Evolutionary conservation across 2,888 invertebrate species (phyloP).

Genomic region (Lamellibrachia satsuma): DNA sequence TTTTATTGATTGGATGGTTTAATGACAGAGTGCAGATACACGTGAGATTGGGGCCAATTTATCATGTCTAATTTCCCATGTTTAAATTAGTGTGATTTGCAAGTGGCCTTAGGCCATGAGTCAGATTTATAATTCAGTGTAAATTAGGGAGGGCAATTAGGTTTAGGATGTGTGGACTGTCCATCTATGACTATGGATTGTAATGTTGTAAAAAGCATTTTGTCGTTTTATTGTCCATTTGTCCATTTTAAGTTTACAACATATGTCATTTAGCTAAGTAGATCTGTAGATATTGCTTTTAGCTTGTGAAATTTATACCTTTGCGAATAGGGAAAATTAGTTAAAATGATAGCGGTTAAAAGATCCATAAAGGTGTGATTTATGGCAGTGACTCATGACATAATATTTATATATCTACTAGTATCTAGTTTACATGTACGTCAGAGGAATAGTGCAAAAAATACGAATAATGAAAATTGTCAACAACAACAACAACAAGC

Average conservation of each 20-base stretch:
- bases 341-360: neutral
- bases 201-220: neutral
- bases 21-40: neutral
- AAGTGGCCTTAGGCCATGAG: neutral
- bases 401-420: neutral
- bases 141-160: neutral
- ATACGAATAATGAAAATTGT: neutral
- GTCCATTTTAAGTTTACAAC: neutral
- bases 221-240: neutral
- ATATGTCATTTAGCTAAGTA: neutral
- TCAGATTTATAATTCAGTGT: neutral
- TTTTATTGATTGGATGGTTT: neutral
- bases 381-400: neutral
- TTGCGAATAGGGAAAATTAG: neutral
- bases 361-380: neutral
- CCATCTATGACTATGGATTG: neutral
- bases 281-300: neutral
- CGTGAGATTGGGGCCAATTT: neutral
- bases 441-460: neutral
- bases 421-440: neutral
- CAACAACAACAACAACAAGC: neutral
- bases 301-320: neutral
- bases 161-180: neutral
- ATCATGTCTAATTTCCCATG: constrained; percentile 12
- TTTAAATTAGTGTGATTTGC: constrained; percentile 5